A percentile compares a stretch with the other conserved stretches of the same genome.
Conservation (phyloP, 2,888 invertebrate genomes). For the Chrysolina oricalcia region DNA sequence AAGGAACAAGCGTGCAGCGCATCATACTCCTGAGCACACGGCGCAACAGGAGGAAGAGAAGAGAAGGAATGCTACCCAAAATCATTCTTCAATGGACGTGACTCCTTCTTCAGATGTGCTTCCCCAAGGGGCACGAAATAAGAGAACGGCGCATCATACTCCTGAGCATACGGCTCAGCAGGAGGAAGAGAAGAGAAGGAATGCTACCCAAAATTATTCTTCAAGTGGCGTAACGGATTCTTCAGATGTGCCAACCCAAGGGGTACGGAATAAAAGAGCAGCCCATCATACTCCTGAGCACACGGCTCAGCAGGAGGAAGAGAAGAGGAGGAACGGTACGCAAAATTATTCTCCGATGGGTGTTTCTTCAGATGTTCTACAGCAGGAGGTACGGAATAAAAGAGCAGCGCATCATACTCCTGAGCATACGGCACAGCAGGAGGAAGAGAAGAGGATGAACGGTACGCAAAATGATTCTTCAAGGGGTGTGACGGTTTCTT, state of each 20-base stretch:
- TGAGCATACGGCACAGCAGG: too few species aligned
- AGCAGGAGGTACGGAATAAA: too few species aligned
- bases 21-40: conserved; percentile 65
- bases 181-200: conserved; percentile 28
- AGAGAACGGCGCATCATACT: conserved; percentile 66
- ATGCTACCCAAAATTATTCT: background rate
- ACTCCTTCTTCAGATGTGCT: background rate
- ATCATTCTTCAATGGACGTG: background rate
- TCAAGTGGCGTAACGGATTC: background rate
- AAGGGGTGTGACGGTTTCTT: background rate
- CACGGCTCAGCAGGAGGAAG: too few species aligned
- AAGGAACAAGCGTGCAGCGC: conserved; percentile 63
- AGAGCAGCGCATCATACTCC: too few species aligned
- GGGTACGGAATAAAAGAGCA: too few species aligned
- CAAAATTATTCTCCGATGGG: background rate
- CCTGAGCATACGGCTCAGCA: conserved; percentile 63
- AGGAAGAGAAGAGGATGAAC: too few species aligned
- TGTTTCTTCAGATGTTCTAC: too few species aligned
- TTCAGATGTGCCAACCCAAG: too few species aligned
- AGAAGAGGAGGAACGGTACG: too few species aligned
- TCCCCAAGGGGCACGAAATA: conserved; percentile 41
- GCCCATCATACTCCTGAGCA: too few species aligned
- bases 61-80: background rate
- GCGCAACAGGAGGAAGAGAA: conserved; percentile 54
- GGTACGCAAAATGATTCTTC: background rate